phyloP scores from a whole-genome alignment of 2,888 invertebrate species.

The Alloscopus bannaensis region DNA sequence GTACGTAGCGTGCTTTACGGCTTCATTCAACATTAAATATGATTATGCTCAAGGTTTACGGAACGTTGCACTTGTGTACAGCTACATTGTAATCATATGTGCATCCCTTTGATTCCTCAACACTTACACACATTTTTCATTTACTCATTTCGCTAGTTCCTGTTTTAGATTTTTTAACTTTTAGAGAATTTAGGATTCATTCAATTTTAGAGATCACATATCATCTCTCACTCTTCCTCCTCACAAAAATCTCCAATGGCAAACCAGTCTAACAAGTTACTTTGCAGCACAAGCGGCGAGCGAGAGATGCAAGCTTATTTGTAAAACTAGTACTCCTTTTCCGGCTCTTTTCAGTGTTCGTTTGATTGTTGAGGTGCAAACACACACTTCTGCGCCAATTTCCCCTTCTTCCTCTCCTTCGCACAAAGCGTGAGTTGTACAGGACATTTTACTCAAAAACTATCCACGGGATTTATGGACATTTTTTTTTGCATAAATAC shows the following conservation, averaged over 20 bases:
- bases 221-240: constrained; percentile 40
- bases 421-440: too few species aligned
- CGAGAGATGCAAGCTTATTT: constrained; percentile 31
- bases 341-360: constrained; percentile 61
- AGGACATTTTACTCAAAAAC: too few species aligned
- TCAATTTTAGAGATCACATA: constrained; percentile 49
- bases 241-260: constrained; percentile 23
- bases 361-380: constrained; percentile 56
- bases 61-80: background rate
- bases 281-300: constrained; percentile 18
- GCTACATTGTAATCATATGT: background rate
- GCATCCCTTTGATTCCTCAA: background rate
- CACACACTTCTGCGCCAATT: constrained; percentile 27
- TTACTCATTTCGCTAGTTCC: constrained; percentile 65
- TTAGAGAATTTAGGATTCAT: constrained; percentile 62
- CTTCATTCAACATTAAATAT: too few species aligned
- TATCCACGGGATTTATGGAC: too few species aligned
- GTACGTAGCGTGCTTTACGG: too few species aligned
- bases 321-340: constrained; percentile 65
- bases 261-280: constrained; percentile 62
- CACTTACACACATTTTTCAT: constrained; percentile 34
- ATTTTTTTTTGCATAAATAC: too few species aligned
- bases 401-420: background rate
- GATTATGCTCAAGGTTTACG: too few species aligned
- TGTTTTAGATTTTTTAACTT: constrained; percentile 59